phyloP scores from a whole-genome alignment of 2,113 vertebrate species.

The Fukomys damarensis region DNA sequence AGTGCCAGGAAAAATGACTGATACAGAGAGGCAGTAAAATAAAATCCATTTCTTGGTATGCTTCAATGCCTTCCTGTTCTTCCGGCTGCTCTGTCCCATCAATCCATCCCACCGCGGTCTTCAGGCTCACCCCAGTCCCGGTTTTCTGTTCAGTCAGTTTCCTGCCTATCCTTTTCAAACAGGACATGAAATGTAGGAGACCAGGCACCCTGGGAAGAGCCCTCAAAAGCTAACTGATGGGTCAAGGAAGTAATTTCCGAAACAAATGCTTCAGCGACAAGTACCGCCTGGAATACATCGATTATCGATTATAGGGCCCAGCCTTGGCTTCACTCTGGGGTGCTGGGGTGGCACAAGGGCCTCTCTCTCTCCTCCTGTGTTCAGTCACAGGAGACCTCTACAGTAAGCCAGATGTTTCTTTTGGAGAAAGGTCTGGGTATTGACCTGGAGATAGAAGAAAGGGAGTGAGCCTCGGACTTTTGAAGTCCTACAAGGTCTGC shows the following conservation, averaged over 20 bases:
- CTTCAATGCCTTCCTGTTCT: not conserved
- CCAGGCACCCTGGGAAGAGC: conserved; percentile 85
- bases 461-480: conserved; percentile 30
- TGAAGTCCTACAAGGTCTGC: not conserved
- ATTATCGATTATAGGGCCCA: not conserved
- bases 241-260: conserved; percentile 82
- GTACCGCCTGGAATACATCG: conserved; percentile 73
- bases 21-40: not conserved
- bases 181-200: conserved; percentile 88
- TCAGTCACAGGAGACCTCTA: conserved; percentile 44
- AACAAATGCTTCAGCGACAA: conserved; percentile 83
- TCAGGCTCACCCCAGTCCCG: conserved; percentile 76
- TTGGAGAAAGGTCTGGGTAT: conserved; percentile 70
- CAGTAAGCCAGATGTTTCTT: conserved; percentile 66
- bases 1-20: not conserved
- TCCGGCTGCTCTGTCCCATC: not conserved
- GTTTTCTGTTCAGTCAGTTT: conserved; percentile 83
- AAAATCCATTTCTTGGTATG: not conserved
- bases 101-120: not conserved
- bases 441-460: conserved; percentile 51
- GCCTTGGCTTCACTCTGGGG: not conserved
- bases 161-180: conserved; percentile 86
- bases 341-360: not conserved
- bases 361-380: not conserved
- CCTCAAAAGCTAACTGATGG: conserved; percentile 85